Percentiles rank a stretch among this genome's conserved stretches.
Evolutionary conservation across 2,888 invertebrate genomes (phyloP).

Genomic region (Agrilus mali): DNA sequence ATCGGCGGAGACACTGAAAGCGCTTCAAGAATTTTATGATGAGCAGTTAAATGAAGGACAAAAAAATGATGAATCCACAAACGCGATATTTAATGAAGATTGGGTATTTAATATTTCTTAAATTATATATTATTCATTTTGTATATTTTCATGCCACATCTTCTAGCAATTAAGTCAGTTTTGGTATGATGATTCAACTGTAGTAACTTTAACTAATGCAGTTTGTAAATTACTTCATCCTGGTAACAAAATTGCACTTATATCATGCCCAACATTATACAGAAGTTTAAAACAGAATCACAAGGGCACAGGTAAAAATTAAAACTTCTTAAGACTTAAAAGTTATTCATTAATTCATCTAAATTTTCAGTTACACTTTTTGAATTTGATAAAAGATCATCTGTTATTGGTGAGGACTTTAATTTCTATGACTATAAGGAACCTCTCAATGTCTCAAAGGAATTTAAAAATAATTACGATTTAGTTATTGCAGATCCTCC

Average conservation of each 20-base stretch:
- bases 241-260: constrained; percentile 58
- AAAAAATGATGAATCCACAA: constrained; percentile 23
- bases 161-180: constrained; percentile 92
- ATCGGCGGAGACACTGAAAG: constrained; percentile 58
- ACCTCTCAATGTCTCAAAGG: constrained; percentile 54
- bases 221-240: constrained; percentile 42
- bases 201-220: constrained; percentile 54
- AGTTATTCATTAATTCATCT: background rate
- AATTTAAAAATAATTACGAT: constrained; percentile 53
- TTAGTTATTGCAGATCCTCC: constrained; percentile 90
- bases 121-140: background rate
- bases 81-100: constrained; percentile 49
- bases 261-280: constrained; percentile 84
- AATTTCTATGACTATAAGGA: constrained; percentile 78
- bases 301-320: background rate
- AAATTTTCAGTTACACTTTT: constrained; percentile 27
- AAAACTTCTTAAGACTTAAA: background rate
- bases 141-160: constrained; percentile 1
- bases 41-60: constrained; percentile 55
- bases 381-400: constrained; percentile 79
- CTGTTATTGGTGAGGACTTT: constrained; percentile 64
- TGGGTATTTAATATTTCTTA: constrained; percentile 52
- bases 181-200: constrained; percentile 85
- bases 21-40: constrained; percentile 62
- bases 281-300: constrained; percentile 43